A percentile compares a stretch with the other conserved stretches of the same genome.
These are phyloP conservation scores for Isaurus tuberculatus DNA, from an alignment of 92 coral and sea anemone species.

Conservation along the genomic window DNA sequence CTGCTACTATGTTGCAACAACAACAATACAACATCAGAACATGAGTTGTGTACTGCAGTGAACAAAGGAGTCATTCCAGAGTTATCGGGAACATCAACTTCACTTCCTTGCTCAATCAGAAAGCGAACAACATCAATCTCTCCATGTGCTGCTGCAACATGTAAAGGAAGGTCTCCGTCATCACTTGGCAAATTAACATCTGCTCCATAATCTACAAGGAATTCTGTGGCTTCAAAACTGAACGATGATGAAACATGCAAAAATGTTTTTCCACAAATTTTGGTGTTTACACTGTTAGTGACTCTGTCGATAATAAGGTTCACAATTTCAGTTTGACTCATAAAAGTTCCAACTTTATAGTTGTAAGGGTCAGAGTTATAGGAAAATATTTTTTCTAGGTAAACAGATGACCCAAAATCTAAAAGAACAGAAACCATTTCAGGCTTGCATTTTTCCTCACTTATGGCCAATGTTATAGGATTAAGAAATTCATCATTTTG, in stretches of 20 bases:
- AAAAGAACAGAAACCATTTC: not conserved
- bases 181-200: slow-evolving; percentile 28
- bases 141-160: slow-evolving; percentile 1
- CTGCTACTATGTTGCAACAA: not conserved
- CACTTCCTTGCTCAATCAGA: slow-evolving; percentile 40
- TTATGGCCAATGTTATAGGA: not conserved
- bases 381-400: not conserved
- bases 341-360: not conserved
- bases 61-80: slow-evolving; percentile 10
- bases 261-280: slow-evolving; percentile 8
- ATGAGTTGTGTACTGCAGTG: not conserved
- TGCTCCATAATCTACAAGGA: slow-evolving; percentile 32
- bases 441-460: not conserved
- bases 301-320: slow-evolving; percentile 2
- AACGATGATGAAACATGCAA: slow-evolving; percentile 13
- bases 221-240: slow-evolving; percentile 16
- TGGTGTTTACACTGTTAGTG: not conserved
- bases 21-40: not conserved
- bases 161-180: slow-evolving; percentile 16
- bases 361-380: not conserved
- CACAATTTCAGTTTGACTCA: slow-evolving; percentile 7
- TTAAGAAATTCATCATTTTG: not conserved
- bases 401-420: not conserved
- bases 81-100: slow-evolving; percentile 14
- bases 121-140: slow-evolving; percentile 10